Evolutionary conservation across 2,888 invertebrate species (phyloP).

Genomic region (Drosophila neonasuta): DNA sequence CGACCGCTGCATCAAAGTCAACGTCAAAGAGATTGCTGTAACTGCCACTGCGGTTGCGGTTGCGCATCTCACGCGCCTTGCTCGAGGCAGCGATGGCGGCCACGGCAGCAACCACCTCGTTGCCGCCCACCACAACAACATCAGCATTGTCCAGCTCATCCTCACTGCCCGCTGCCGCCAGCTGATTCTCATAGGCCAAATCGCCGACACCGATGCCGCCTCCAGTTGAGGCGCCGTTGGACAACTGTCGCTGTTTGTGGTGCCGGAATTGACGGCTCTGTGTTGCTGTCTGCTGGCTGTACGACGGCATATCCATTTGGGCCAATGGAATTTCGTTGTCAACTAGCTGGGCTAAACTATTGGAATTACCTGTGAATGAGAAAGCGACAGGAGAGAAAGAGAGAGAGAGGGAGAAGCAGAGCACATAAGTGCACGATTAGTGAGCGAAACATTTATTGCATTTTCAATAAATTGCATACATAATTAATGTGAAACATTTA

Average conservation of each 20-base stretch:
- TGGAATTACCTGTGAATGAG: constrained; percentile 85
- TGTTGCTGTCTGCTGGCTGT: constrained; percentile 62
- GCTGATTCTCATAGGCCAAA: constrained; percentile 64
- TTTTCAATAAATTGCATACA: constrained; percentile 39
- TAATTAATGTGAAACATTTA: constrained; percentile 67
- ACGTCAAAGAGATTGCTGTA: constrained; percentile 82
- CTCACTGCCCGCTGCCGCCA: constrained; percentile 64
- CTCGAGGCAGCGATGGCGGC: constrained; percentile 80
- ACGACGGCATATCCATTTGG: constrained; percentile 80
- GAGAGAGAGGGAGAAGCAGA: constrained; percentile 10
- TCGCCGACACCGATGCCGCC: constrained; percentile 25
- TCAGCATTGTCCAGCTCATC: constrained; percentile 73
- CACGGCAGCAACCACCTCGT: constrained; percentile 81
- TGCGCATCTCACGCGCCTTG: constrained; percentile 78
- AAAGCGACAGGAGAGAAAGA: constrained; percentile 3
- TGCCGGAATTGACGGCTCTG: constrained; percentile 75
- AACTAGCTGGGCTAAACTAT: constrained; percentile 86
- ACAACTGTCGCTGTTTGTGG: constrained; percentile 73
- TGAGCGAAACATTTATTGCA: constrained; percentile 26
- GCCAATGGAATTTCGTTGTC: constrained; percentile 86
- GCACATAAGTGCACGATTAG: constrained; percentile 51
- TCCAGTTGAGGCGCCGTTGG: constrained; percentile 45
- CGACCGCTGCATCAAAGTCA: constrained; percentile 72
- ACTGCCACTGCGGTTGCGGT: constrained; percentile 80
- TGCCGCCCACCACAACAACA: constrained; percentile 78